phyloP scores from a whole-genome alignment of 2,113 vertebrate genomes.

The Psilopsiagon aymara region DNA sequence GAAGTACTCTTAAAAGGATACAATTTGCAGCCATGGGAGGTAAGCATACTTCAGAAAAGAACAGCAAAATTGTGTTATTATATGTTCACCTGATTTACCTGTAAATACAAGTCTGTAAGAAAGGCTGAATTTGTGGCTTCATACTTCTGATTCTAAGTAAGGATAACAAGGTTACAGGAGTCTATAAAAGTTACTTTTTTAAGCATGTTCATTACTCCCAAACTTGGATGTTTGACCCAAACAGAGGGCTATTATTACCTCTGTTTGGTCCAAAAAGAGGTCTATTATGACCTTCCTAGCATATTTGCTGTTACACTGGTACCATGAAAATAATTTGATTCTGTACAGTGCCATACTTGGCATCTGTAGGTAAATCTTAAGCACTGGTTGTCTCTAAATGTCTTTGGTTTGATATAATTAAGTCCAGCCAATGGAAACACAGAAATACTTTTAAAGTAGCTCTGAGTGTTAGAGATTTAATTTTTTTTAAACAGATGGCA shows the following conservation, averaged over 20 bases:
- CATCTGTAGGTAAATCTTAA: background rate
- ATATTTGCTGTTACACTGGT: background rate
- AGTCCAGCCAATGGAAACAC: background rate
- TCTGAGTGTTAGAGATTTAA: background rate
- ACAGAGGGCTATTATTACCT: background rate
- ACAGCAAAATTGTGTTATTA: background rate
- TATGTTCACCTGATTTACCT: background rate
- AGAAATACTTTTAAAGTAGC: background rate
- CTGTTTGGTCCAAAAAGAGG: background rate
- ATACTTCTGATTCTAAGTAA: background rate
- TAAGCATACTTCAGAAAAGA: background rate
- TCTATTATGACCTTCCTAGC: background rate
- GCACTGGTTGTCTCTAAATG: background rate
- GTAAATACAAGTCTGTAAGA: background rate
- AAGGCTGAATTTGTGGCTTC: background rate
- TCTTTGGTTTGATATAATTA: background rate
- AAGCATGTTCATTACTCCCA: background rate
- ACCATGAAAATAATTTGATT: background rate
- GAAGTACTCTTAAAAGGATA: too few species aligned
- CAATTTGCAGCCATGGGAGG: too few species aligned
- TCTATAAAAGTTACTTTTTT: background rate
- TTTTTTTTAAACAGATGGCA: background rate
- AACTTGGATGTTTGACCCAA: background rate
- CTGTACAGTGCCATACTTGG: background rate
- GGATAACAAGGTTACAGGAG: background rate